Evolutionary conservation across 1,140 invertebrate genomes (phyloP).

Genomic region (Caenorhabditis brenneri): DNA sequence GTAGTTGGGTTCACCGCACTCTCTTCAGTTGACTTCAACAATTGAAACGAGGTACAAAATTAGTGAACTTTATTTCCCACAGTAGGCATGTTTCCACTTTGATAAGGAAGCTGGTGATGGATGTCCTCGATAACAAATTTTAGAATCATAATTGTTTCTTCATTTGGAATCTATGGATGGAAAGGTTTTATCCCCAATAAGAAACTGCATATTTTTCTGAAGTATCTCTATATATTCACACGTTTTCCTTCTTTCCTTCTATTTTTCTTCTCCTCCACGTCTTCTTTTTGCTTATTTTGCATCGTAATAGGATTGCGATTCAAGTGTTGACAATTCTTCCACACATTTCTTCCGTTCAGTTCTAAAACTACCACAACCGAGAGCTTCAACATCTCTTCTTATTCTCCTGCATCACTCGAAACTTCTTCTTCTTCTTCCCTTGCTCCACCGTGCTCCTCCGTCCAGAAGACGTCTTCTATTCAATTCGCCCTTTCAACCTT

Average conservation of each 20-base stretch:
- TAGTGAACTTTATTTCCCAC: too few relatives aligned
- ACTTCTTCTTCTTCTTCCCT: background rate
- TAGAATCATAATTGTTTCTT: too few relatives aligned
- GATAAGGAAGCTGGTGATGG: too few relatives aligned
- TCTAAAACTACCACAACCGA: background rate
- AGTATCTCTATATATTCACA: conserved; percentile 16
- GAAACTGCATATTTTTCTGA: background rate
- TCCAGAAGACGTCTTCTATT: background rate
- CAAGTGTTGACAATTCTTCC: conserved; percentile 33
- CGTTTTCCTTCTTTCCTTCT: background rate
- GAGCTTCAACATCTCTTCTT: background rate
- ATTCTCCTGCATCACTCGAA: background rate
- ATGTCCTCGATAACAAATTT: too few relatives aligned
- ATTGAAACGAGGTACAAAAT: too few relatives aligned
- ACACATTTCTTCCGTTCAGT: background rate
- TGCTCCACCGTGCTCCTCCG: background rate
- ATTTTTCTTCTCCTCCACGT: background rate
- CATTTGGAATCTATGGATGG: too few relatives aligned
- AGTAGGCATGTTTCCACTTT: too few relatives aligned
- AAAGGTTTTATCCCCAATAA: too few relatives aligned
- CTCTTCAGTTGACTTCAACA: too few relatives aligned
- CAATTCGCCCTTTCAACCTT: conserved; percentile 19
- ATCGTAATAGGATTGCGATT: conserved; percentile 33
- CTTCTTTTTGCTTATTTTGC: conserved; percentile 20
- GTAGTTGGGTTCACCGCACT: too few relatives aligned